Evolutionary conservation across 2,888 invertebrate genomes (phyloP), one percentile per base, ranked within the genome.

Genomic region (Stenchaetothrips biformis): DNA sequence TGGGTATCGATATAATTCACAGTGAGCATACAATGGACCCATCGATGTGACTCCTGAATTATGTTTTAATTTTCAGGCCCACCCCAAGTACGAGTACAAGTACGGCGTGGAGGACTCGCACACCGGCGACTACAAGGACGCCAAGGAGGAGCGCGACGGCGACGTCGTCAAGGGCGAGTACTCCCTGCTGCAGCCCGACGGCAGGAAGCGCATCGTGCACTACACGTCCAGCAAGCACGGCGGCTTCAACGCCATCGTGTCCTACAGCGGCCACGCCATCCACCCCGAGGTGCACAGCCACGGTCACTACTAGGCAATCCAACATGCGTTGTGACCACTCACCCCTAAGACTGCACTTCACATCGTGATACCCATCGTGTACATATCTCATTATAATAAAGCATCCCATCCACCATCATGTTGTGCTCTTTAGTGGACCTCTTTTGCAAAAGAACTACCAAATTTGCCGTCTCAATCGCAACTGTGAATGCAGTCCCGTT

Each of bases 81-180:
- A 67, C 21, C 67, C 67, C 67, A 67, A 67, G 67, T 67, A 67
- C 67, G 67, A 67, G 67, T 67, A n/a, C 67, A 67, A 67, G 67
- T 67, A 67, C 67, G 67, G 67, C 67, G 67, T 67, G 67, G 67
- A 67, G 67, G 67, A 67, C 67, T 21, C 18, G n/a, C 67, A 67
- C 67, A 67, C 67, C 67, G 67, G 67, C 67, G 67, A 67, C 67
- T 21, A 67, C 85, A 86, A 86, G 83, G 85, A 84, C 82, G 85
- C 86, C 82, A 84, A 86, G 78, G 86, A 86, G 83, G 84, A 83
- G n/a, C 84, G 86, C 48, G 86, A 86, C 53, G 86, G 86, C 48
- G 84, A 86, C 84, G 86, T 86, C 84, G 86, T 86, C 59, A 86
- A 86, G 82, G 86, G 86, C 81, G 85, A 86, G 82, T 86, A 86